phyloP scores from a whole-genome alignment of 2,113 vertebrate species.

The Globicephala melas region DNA sequence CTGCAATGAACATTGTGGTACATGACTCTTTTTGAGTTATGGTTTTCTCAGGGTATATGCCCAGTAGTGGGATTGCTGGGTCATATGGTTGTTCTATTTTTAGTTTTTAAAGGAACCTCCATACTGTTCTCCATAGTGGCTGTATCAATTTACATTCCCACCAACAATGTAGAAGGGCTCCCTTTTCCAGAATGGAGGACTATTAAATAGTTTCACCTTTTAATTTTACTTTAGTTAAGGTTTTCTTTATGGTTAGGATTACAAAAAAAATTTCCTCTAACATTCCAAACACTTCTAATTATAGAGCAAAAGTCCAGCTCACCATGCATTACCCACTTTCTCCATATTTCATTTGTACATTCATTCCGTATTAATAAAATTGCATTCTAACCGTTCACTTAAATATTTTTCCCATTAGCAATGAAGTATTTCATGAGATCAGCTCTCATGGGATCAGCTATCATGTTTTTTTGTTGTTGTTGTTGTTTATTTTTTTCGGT shows the following conservation, averaged over 20 bases:
- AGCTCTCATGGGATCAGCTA: neutral
- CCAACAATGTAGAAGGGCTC: too few species aligned
- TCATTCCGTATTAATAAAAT: neutral
- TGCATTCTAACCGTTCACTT: neutral
- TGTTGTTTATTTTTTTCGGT: too few species aligned
- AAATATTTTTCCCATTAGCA: neutral
- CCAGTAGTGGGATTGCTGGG: too few species aligned
- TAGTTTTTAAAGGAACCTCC: too few species aligned
- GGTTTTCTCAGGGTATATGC: too few species aligned
- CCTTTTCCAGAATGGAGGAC: neutral
- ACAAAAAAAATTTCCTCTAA: neutral
- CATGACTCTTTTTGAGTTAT: too few species aligned
- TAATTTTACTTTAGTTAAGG: neutral
- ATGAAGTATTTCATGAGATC: neutral
- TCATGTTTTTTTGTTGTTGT: neutral
- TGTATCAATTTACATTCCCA: too few species aligned
- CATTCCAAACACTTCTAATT: neutral
- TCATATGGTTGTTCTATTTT: too few species aligned
- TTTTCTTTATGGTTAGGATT: neutral
- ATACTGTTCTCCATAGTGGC: too few species aligned
- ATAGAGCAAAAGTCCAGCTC: neutral
- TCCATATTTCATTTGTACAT: neutral
- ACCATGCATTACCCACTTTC: neutral
- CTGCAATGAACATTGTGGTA: too few species aligned
- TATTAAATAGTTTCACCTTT: neutral